Conservation (phyloP, 2,797 vertebrate species). For the Pachyuromys duprasi region DNA sequence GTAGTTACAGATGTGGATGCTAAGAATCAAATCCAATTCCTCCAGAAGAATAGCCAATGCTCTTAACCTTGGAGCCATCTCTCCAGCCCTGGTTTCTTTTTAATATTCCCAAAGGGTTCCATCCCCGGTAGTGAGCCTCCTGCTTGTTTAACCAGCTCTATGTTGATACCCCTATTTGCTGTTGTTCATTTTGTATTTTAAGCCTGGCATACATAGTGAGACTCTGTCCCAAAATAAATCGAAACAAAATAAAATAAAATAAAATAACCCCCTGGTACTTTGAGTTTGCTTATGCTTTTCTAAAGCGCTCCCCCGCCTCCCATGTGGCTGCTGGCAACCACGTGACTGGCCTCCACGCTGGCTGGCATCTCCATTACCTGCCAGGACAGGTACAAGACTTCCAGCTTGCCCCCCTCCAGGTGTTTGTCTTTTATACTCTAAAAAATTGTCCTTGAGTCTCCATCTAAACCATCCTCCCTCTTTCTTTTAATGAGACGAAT, state of each 20-base stretch:
- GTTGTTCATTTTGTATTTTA: not conserved
- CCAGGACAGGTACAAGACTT: not conserved
- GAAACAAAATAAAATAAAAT: not conserved
- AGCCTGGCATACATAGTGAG: not conserved
- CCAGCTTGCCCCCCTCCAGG: not conserved
- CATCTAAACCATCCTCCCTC: not conserved
- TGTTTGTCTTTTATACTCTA: too few relatives aligned
- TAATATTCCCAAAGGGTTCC: not conserved
- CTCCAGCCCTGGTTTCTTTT: not conserved
- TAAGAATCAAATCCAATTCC: not conserved
- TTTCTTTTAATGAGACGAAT: not conserved
- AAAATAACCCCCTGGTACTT: not conserved
- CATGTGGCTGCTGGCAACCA: not conserved
- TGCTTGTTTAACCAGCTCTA: not conserved
- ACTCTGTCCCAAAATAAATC: not conserved
- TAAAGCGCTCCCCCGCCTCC: too few relatives aligned
- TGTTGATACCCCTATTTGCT: not conserved
- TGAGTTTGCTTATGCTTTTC: not conserved
- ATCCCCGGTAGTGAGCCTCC: not conserved
- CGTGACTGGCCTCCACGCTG: not conserved
- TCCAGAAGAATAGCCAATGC: not conserved
- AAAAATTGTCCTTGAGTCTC: not conserved
- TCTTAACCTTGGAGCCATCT: not conserved
- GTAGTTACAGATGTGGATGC: not conserved
- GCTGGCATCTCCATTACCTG: accelerated